A percentile compares a stretch with the other conserved stretches of the same genome.
These are phyloP conservation scores for Phlogophora meticulosa DNA, from an alignment of 2,888 invertebrate species.

Conservation along the genomic window DNA sequence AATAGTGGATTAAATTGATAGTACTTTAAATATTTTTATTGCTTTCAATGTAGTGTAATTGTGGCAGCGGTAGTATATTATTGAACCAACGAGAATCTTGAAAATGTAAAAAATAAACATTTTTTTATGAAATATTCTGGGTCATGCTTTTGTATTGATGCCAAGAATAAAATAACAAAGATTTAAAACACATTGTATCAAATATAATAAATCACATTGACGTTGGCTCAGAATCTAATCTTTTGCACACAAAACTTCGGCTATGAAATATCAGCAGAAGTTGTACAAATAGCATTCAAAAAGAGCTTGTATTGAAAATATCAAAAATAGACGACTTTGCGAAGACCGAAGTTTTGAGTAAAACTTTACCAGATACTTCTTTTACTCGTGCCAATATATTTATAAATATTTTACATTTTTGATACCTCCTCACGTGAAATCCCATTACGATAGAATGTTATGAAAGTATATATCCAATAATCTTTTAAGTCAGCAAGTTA, in stretches of 20 bases:
- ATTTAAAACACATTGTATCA: slow-evolving; percentile 54
- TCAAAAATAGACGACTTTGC: slow-evolving; percentile 73
- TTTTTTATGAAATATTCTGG: background rate
- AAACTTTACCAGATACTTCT: slow-evolving; percentile 71
- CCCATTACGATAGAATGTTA: background rate
- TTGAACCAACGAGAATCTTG: background rate
- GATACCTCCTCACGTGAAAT: background rate
- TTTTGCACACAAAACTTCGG: slow-evolving; percentile 75
- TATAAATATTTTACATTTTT: slow-evolving; percentile 61
- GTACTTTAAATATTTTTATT: no score
- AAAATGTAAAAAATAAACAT: background rate
- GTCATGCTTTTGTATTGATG: slow-evolving; percentile 34
- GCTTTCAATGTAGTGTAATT: background rate
- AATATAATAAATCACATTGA: slow-evolving; percentile 72
- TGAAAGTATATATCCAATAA: slow-evolving; percentile 37
- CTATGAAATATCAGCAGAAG: slow-evolving; percentile 78
- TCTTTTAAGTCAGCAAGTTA: slow-evolving; percentile 13
- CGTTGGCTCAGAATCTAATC: slow-evolving; percentile 72
- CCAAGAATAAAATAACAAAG: slow-evolving; percentile 58
- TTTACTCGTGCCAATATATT: slow-evolving; percentile 63
- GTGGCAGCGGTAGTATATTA: background rate
- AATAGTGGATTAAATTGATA: no score
- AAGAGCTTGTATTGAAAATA: slow-evolving; percentile 80
- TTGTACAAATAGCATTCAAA: slow-evolving; percentile 78
- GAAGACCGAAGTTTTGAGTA: slow-evolving; percentile 72